A percentile compares a stretch with the other conserved stretches of the same genome.
Conservation (phyloP, 2,888 invertebrate genomes). For the Euphydryas editha region DNA sequence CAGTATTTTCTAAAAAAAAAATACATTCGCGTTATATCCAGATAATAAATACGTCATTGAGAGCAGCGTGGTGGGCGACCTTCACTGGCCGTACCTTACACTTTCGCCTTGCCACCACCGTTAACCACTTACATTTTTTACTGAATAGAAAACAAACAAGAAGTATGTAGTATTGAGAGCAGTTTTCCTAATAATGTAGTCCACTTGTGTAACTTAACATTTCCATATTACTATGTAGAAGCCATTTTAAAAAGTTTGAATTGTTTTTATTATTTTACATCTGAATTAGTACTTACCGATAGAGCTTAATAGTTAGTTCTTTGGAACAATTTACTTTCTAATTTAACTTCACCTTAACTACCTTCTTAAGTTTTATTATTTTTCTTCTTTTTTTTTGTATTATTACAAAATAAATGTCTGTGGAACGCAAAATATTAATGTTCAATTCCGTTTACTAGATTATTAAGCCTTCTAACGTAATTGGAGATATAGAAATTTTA, state of each 20-base stretch:
- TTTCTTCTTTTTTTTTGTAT: background rate
- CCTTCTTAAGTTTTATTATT: background rate
- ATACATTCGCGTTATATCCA: constrained; percentile 22
- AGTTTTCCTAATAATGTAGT: constrained; percentile 13
- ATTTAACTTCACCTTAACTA: background rate
- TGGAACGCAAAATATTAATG: background rate
- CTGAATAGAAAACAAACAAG: constrained; percentile 12
- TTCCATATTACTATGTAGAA: constrained; percentile 15
- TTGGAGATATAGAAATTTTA: background rate
- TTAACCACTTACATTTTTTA: constrained; percentile 59
- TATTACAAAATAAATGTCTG: too few relatives aligned
- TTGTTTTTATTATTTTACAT: constrained; percentile 10
- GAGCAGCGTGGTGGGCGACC: constrained; percentile 55
- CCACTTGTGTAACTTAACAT: constrained; percentile 10
- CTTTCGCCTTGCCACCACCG: constrained; percentile 71
- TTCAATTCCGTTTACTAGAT: background rate
- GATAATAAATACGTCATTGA: constrained; percentile 38
- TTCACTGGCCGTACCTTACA: constrained; percentile 57
- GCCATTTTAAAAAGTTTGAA: constrained; percentile 10
- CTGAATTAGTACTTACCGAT: too few relatives aligned
- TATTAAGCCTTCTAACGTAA: background rate
- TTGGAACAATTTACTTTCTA: background rate
- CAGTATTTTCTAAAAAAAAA: constrained; percentile 17
- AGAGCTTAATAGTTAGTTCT: background rate
- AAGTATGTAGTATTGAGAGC: constrained; percentile 11